Base-by-base conservation (phyloP, 2,113 vertebrate genomes). In the Apeltes quadracus region DNA sequence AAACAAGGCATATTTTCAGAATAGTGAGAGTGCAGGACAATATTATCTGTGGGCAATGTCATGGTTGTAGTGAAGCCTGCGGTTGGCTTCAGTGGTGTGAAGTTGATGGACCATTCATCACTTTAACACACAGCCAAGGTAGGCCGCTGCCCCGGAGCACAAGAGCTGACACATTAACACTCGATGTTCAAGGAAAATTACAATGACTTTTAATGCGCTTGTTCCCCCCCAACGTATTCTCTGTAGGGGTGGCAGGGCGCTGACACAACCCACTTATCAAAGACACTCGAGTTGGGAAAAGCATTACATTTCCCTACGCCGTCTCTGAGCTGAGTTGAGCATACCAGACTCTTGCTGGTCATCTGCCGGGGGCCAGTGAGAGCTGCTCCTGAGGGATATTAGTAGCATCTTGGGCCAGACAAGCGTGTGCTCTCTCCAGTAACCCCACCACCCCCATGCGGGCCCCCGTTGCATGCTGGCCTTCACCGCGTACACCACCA, bases 401-500 rank as follows among this genome's bases (percentile, higher is more conserved):
- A 78, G 72, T 78, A 75, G 84, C 76, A 85, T 84, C 81, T 84
- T 27, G 39, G 86, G 86, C 86, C 84, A 86, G 82, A 68, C 79
- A 75, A 83, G 84, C 82, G 78, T 84, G 87, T 78, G 71, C 78
- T 88, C 79, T 71, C 82, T 85, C 76, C 84, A 84, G 83, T 54
- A 16, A 63, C 71, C 67, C 51, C 78, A 0, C 18, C 2, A 54
- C 56, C 53, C 63, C 61, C 70, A 48, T 56, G 65, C 56, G 68
- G 84, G 80, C 58, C 59, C n/a, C 57, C 55, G 76, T 77, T 79
- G 71, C 64, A 83, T 76, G 82, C 89, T 91, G 90, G 88, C 85
- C 86, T 81, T 65, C 32, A 15, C 84, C 69, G 79, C 46, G 70
- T 82, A 87, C 85, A 78, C 68, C 70, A 81, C 93, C 92, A 94